Evolutionary conservation across 1,140 invertebrate species (phyloP), one percentile per base, ranked within the genome.

Genomic region (Helicoverpa armigera): DNA sequence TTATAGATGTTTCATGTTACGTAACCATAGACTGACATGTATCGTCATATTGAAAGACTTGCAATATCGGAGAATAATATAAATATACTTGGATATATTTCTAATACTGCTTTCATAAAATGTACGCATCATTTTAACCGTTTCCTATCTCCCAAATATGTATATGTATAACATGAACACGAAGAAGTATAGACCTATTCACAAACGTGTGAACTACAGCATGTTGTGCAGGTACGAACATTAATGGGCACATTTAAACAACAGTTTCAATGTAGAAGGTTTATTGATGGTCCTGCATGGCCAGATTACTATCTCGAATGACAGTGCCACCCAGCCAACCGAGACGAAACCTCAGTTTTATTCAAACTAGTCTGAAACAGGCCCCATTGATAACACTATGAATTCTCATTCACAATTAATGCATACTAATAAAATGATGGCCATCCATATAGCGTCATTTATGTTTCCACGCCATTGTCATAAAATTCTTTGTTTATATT

Each of bases 361-460:
- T 73, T 16, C 16, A 29, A 23, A 51, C 51, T 11, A 50, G 73
- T 10, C 73, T 76, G 58, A 76, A 76, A 63, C 53, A 35, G 60
- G 14, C 48, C 31, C 56, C 73, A 76, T 61, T 76, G 43, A 76
- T 51, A 76, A 61, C 56, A 76, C 29, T 56, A 60, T 74, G 72
- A 61, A 76, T 63, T 63, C 56, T 43, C 73, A 76, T 76, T 76
- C 43, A 63, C 29, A 76, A 51, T 76, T 76, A 76, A 29, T 51
- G 35, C 31, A 73, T 70, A 51, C 43, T 43, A 69, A 72, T 72
- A 31, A 54, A 60, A 74, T 74, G 35, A 58, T 16, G n/a, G 13
- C 35, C 43, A 60, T 43, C 23, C 35, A 48, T 74, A 69, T 50
- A 50, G 54, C n/a, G 48, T 60, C 13, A 35, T 35, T 60, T 58